phyloP scores from a whole-genome alignment of 2,113 vertebrate genomes.

The Sitta europaea region DNA sequence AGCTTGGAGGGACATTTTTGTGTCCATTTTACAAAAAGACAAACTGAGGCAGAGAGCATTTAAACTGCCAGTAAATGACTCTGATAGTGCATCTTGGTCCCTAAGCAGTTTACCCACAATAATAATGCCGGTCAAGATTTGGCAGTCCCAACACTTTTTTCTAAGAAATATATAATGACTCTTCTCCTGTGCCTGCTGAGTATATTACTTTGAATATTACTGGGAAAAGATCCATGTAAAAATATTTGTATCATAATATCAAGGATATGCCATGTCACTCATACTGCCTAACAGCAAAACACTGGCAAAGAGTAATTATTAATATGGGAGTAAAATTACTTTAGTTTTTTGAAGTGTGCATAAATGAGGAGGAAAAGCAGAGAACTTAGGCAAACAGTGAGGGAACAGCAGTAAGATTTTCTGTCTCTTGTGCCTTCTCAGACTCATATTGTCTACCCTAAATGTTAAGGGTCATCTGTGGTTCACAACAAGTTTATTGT shows the following conservation, averaged over 20 bases:
- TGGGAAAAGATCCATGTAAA: slow-evolving; percentile 22
- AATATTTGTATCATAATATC: background rate
- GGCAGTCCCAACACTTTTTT: slow-evolving; percentile 36
- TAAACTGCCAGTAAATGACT: slow-evolving; percentile 47
- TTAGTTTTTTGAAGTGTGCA: background rate
- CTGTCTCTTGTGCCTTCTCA: background rate
- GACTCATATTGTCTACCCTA: background rate
- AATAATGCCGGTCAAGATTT: slow-evolving; percentile 43
- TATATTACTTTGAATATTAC: background rate
- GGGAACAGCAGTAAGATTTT: background rate
- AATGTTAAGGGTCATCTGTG: background rate
- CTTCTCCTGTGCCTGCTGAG: background rate
- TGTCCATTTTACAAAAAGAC: background rate
- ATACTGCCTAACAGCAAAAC: background rate
- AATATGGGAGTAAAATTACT: background rate
- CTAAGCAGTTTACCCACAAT: slow-evolving; percentile 35
- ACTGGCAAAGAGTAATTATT: background rate
- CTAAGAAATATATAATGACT: slow-evolving; percentile 30
- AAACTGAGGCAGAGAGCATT: slow-evolving; percentile 12
- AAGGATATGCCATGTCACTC: background rate
- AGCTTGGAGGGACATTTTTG: background rate
- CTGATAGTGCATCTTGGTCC: background rate
- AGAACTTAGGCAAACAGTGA: background rate
- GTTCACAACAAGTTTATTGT: background rate
- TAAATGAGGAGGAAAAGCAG: background rate